Conservation (phyloP, 2,113 vertebrate genomes). For the Acanthochromis polyacanthus region DNA sequence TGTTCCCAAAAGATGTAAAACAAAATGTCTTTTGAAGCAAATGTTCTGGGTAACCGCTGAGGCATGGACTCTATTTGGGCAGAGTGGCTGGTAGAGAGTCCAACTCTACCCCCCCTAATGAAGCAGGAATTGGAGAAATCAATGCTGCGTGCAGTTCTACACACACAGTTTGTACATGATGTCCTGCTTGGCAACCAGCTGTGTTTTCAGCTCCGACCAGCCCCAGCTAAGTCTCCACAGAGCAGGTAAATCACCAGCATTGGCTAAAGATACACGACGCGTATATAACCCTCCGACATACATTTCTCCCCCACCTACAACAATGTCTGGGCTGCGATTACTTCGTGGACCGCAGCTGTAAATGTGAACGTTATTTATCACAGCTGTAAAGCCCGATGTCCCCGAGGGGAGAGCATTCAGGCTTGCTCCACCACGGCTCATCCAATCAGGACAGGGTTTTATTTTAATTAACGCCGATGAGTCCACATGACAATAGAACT, state of each 20-base stretch:
- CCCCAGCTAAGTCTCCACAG: slow-evolving; percentile 13
- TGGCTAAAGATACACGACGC: slow-evolving; percentile 50
- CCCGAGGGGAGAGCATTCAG: slow-evolving; percentile 9
- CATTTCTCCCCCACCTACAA: slow-evolving; percentile 26
- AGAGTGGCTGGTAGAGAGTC: slow-evolving; percentile 28
- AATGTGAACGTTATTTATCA: slow-evolving; percentile 58
- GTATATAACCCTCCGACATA: slow-evolving; percentile 28
- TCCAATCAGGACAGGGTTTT: background rate
- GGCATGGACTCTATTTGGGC: slow-evolving; percentile 1
- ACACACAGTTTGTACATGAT: slow-evolving; percentile 34
- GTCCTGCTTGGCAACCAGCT: slow-evolving; percentile 55
- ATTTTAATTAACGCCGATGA: background rate
- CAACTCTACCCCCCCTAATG: slow-evolving; percentile 29
- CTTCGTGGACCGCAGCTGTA: slow-evolving; percentile 34
- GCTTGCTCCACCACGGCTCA: slow-evolving; percentile 12
- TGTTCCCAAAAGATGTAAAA: background rate
- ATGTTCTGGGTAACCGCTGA: background rate
- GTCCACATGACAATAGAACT: background rate
- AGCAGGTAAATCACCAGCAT: slow-evolving; percentile 53
- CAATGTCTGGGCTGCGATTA: slow-evolving; percentile 31
- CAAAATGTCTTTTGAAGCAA: background rate
- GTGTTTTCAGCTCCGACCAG: slow-evolving; percentile 35
- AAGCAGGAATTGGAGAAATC: slow-evolving; percentile 50
- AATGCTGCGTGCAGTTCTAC: slow-evolving; percentile 20
- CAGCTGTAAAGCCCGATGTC: slow-evolving; percentile 38